Evolutionary conservation across 2,888 invertebrate species (phyloP), one percentile per base, ranked within the genome.

Genomic region (Drosophila tripunctata): DNA sequence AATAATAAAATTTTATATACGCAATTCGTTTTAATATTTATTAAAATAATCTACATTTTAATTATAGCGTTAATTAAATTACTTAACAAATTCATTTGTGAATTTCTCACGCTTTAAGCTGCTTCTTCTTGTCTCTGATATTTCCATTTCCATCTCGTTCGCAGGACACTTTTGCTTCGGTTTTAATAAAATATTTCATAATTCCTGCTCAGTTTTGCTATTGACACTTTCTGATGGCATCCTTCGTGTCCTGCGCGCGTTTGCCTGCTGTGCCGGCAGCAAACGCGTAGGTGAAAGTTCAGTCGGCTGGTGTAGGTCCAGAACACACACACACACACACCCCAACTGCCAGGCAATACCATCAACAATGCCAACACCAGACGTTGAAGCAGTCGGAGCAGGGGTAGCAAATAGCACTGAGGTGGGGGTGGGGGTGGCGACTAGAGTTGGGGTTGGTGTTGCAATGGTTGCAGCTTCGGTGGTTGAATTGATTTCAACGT

Each of bases 141-240:
- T n/a, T 27, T 47, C 15, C 35, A 21, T 24, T 47, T 48, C 1
- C 35, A 6, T 7, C 43, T 21, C 24, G n/a, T 10, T 7, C 36
- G 27, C 36, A 8, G 38, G 66, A 48, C 70, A 68, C 61, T 78
- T 78, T 74, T 57, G 56, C 78, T 75, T 84, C 82, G 75, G 70
- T 83, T 86, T 86, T 83, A 86, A 86, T 84, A 83, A 84, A 84
- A 85, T 78, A 84, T 81, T 81, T 86, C 81, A 84, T 86, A 86
- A 84, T 75, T 84, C 78, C 78, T 72, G 68, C 76, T 45, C 80
- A 73, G 67, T 82, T 73, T 87, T 87, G 87, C 79, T 77, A 85
- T 85, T 85, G 84, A 87, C 84, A 85, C 87, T 79, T 81, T 67
- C 82, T 79, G 84, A 85, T 74, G 71, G 74, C 80, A 69, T 75